Evolutionary conservation across 2,113 vertebrate species (phyloP), one percentile per base, ranked within the genome.

Genomic region (Hippocampus zosterae): DNA sequence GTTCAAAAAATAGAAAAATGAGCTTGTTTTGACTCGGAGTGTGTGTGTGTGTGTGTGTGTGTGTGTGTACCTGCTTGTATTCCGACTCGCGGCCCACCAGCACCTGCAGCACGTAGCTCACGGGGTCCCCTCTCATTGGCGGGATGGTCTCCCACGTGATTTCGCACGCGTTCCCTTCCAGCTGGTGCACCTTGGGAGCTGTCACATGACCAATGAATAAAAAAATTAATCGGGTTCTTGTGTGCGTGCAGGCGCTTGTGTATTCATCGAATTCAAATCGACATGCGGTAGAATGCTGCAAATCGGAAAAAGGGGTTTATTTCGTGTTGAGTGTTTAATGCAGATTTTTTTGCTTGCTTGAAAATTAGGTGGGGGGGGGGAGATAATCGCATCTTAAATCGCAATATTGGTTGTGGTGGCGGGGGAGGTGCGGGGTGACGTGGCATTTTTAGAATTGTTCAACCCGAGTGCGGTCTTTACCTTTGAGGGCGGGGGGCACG

Each of bases 111-210:
- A 96, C 78, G 42, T 98, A 99, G 87, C 86, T 93, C 74, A 98
- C 85, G 60, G 95, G 93, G 72, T 99, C 97, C 42, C 96, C 96
- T 90, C 94, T 98, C 97, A 99, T 98, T 37, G 97, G 94, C 60
- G 92, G 92, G 79, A 98, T 91, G 0, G 83, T 91, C 86, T 99
- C 97, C 97, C 97, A 99, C 68, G 92, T 92, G 84, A 98, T 91
- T 92, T 99, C 95, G 87, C 97, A 98, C 18, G 88, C 65, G 48
- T 96, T 99, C 74, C 96, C 97, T 87, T 98, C 96, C 78, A 97
- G 70, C 88, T 97, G 97, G 65, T 92, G 93, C 83, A 99, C 94
- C 85, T 92, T 94, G 81, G 97, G 97, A 68, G 97, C 97, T 99
- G 85, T 66, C 60, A 89, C 89, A 16, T 8, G 2, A 11, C 10